These are phyloP conservation scores for Hypselothyrea guttata DNA, from an alignment of 2,888 invertebrate genomes.

Conservation along the genomic window DNA sequence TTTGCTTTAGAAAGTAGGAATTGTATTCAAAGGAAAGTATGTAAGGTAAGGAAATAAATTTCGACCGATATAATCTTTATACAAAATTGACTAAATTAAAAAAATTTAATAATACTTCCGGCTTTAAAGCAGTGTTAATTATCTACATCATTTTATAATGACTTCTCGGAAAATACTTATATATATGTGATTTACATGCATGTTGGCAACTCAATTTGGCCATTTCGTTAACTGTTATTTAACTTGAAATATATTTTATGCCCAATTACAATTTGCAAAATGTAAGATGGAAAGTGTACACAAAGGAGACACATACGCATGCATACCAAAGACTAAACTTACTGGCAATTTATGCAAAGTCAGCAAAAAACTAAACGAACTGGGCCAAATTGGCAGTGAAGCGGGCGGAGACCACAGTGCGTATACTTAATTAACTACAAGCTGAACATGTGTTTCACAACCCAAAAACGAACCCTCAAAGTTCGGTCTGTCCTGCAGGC, in stretches of 20 bases:
- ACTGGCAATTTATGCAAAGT: conserved; percentile 63
- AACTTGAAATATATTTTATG: conserved; percentile 45
- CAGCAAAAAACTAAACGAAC: conserved; percentile 59
- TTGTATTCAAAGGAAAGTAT: no score
- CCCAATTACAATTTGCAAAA: conserved; percentile 23
- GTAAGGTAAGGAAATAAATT: no score
- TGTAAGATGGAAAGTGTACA: conserved; percentile 2
- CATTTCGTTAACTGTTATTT: conserved; percentile 57
- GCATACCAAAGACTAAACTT: conserved; percentile 8
- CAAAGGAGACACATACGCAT: conserved; percentile 22
- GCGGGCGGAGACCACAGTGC: conserved; percentile 41
- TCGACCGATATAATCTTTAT: no score
- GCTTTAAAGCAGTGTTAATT: no score
- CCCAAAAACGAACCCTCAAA: conserved; percentile 15
- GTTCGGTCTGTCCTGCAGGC: conserved; percentile 16
- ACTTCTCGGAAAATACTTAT: conserved; percentile 44
- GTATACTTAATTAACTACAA: conserved; percentile 70
- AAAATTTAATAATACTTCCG: no score
- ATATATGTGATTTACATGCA: conserved; percentile 63
- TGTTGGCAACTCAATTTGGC: conserved; percentile 41
- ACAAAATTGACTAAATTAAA: no score
- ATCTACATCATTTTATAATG: no score
- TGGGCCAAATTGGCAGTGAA: conserved; percentile 33
- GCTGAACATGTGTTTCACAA: conserved; percentile 43
- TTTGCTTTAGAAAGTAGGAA: no score